Base-by-base conservation (phyloP, 1,140 invertebrate genomes). In the Ceratosolen fusciceps region DNA sequence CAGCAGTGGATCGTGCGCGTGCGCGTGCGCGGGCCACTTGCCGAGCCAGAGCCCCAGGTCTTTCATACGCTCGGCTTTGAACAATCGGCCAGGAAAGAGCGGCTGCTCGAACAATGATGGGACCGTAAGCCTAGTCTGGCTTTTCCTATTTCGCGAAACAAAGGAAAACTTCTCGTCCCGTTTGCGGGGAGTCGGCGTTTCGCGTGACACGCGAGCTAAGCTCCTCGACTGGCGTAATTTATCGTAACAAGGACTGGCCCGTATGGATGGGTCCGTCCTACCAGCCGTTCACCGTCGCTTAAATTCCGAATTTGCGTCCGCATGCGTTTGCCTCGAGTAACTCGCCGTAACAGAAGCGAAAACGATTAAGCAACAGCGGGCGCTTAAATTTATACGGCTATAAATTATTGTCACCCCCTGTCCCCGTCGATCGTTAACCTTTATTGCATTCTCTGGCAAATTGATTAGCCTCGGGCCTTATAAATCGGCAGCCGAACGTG, bases 201-300 rank as follows among this genome's bases (percentile, higher is more conserved):
- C n/a, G n/a, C n/a, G n/a, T n/a, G n/a, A n/a, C n/a, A n/a, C 67
- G 39, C 26, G 47, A 26, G 39, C 4, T 37, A 70, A 14, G 24
- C n/a, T n/a, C 16, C 21, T 16, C 34, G 72, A 60, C 19, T 21
- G 29, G 26, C 9, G 70, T 26, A 34, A 26, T 14, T 37, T 67
- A 70, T 68, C 70, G 56, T 56, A 77, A 24, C 49, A 37, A 58
- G 52, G 65, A 70, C 34, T 71, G 75, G 70, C 75, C 75, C 65
- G 58, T 47, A 77, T 77, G 16, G n/a, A 9, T 43, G 7, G 16
- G 2, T 9, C 5, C 16, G 7, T 14, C 24, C n/a, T 26, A 3
- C 3, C 12, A 3, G 26, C 56, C 1, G 56, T 1, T 31, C 12
- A 54, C 52, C 52, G 52, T 19, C 19, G 19, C n/a, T n/a, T n/a